phyloP scores from a whole-genome alignment of 1,140 invertebrate genomes.

The Apis florea region DNA sequence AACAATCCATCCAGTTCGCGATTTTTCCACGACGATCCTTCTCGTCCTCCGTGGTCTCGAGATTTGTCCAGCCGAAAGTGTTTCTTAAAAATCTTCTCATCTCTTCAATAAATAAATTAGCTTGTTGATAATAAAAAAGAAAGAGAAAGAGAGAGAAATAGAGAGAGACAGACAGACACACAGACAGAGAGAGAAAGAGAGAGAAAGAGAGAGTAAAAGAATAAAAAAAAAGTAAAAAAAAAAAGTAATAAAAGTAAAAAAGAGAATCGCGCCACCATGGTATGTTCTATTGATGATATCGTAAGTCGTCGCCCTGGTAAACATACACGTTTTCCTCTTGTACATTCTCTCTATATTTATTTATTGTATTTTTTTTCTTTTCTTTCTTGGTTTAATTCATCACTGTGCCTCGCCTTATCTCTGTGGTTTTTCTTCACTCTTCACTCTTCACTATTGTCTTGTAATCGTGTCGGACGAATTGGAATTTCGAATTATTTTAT shows the following conservation, averaged over 20 bases:
- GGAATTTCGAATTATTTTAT: not conserved
- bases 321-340: conserved; percentile 70
- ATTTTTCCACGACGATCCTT: not conserved
- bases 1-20: not conserved
- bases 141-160: not conserved
- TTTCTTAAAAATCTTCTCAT: not conserved
- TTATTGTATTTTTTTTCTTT: conserved; percentile 58
- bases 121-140: conserved; percentile 44
- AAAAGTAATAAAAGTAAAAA: conserved; percentile 13
- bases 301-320: conserved; percentile 80
- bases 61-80: not conserved
- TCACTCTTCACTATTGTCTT: not conserved
- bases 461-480: not conserved
- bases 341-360: conserved; percentile 46
- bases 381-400: conserved; percentile 18
- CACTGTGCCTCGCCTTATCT: conserved; percentile 33
- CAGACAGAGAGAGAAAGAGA: conserved; percentile 28
- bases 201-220: conserved; percentile 2
- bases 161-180: too few relatives aligned
- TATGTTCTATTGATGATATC: conserved; percentile 79
- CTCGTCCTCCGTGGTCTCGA: not conserved
- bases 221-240: conserved; percentile 23
- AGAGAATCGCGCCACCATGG: conserved; percentile 68
- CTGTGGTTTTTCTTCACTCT: conserved; percentile 7
- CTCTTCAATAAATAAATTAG: conserved; percentile 2